These are phyloP conservation scores for Notospermus geniculatus DNA, from an alignment of 1,140 invertebrate species.

Conservation along the genomic window DNA sequence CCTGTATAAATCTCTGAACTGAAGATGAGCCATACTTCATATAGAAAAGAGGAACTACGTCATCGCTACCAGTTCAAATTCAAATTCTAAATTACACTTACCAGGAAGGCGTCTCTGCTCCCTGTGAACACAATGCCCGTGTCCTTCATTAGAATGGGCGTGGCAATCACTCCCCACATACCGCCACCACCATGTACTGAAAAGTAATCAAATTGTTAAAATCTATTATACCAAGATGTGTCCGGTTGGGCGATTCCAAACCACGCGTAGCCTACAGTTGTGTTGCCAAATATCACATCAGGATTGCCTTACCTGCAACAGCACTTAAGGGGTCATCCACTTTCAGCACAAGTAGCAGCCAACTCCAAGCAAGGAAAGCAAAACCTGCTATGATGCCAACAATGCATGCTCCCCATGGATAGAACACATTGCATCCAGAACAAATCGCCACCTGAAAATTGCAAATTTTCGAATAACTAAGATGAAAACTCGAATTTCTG, in stretches of 20 bases:
- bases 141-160: neutral
- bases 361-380: constrained; percentile 51
- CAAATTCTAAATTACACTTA: too few relatives aligned
- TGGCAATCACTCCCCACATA: neutral
- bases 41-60: too few relatives aligned
- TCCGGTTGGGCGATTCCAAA: too few relatives aligned
- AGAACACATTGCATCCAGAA: constrained; percentile 58
- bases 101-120: neutral
- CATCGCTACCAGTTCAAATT: too few relatives aligned
- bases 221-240: too few relatives aligned
- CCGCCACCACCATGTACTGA: neutral
- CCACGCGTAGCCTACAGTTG: too few relatives aligned
- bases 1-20: too few relatives aligned
- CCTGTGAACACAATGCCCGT: neutral
- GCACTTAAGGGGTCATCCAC: constrained; percentile 65
- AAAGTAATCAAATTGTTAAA: too few relatives aligned
- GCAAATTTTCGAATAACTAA: neutral
- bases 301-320: constrained; percentile 57
- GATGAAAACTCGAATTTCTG: neutral
- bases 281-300: too few relatives aligned
- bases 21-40: too few relatives aligned
- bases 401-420: constrained; percentile 55
- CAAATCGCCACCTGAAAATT: constrained; percentile 56
- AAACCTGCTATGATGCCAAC: constrained; percentile 55
- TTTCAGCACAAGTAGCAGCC: constrained; percentile 47